Percentiles rank a stretch among this genome's conserved stretches.
Conservation (phyloP, 2,797 vertebrate genomes). For the Sebastes umbrosus region DNA sequence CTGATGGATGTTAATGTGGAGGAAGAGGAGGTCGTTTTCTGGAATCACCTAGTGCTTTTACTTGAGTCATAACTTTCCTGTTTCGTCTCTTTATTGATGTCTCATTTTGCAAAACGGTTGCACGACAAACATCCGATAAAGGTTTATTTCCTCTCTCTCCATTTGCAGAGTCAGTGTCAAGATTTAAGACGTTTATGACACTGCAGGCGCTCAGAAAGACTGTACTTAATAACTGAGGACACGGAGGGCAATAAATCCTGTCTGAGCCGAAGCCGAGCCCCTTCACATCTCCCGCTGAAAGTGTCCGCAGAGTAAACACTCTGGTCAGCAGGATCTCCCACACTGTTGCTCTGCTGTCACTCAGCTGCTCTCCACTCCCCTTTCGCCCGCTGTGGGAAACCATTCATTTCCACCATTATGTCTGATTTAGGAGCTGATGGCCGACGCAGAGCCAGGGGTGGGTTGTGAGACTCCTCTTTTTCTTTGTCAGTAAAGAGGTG, state of each 20-base stretch:
- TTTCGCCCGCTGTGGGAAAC: conserved; percentile 62
- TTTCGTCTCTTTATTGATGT: conserved; percentile 28
- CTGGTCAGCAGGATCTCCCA: conserved; percentile 76
- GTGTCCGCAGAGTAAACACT: conserved; percentile 78
- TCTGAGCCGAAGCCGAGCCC: conserved; percentile 66
- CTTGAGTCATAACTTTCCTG: conserved; percentile 41
- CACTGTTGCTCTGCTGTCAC: conserved; percentile 76
- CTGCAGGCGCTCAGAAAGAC: conserved; percentile 67
- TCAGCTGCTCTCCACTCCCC: conserved; percentile 57
- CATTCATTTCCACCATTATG: conserved; percentile 61
- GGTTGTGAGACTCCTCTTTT: conserved; percentile 35
- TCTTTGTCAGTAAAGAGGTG: conserved; percentile 28
- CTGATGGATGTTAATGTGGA: conserved; percentile 52
- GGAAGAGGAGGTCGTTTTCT: conserved; percentile 28
- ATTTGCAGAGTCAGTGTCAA: conserved; percentile 44
- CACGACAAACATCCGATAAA: conserved; percentile 56
- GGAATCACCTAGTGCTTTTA: conserved; percentile 38
- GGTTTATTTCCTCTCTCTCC: conserved; percentile 59
- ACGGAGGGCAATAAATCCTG: conserved; percentile 74
- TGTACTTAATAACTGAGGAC: conserved; percentile 77
- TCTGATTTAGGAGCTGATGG: conserved; percentile 65
- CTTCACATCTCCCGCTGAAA: conserved; percentile 75
- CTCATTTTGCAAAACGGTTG: conserved; percentile 17
- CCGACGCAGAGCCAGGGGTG: conserved; percentile 24
- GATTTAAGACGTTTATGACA: conserved; percentile 72